These are phyloP conservation scores for Larimichthys polyactis DNA, from an alignment of 2,113 vertebrate genomes.

Conservation along the genomic window DNA sequence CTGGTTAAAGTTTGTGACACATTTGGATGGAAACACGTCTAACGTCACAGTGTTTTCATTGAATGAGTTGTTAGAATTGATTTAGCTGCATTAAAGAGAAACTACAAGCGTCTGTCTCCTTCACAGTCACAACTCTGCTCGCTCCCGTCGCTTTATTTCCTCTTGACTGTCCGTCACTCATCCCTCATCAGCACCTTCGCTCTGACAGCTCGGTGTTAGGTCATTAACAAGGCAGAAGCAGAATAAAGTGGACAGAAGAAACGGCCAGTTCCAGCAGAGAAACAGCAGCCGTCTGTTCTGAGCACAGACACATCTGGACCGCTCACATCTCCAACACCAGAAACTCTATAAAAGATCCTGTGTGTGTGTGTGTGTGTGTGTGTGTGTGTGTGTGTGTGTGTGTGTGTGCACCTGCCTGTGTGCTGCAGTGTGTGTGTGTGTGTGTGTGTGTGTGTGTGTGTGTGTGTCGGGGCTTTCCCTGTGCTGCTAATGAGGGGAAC, in stretches of 20 bases:
- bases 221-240: background rate
- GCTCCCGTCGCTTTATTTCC: too few relatives aligned
- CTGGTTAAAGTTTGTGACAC: too few relatives aligned
- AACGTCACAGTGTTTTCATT: background rate
- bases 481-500: constrained; percentile 71
- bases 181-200: background rate
- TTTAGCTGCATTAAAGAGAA: background rate
- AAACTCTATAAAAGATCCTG: constrained; percentile 41
- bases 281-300: constrained; percentile 56
- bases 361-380: constrained; percentile 53
- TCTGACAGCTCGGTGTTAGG: background rate
- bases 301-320: constrained; percentile 58
- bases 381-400: constrained; percentile 22
- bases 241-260: background rate
- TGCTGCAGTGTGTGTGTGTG: constrained; percentile 8
- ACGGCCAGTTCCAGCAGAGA: constrained; percentile 28
- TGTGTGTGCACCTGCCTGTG: constrained; percentile 16
- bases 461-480: constrained; percentile 62
- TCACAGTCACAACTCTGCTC: too few relatives aligned
- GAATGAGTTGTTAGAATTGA: too few relatives aligned
- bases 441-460: background rate
- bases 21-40: too few relatives aligned
- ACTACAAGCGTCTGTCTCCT: background rate
- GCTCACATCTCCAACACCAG: constrained; percentile 38
- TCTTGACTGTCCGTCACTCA: too few relatives aligned